Percentiles rank a stretch among this genome's conserved stretches.
These are phyloP conservation scores for Chinchilla lanigera DNA, from an alignment of 2,113 vertebrate genomes.

Conservation along the genomic window DNA sequence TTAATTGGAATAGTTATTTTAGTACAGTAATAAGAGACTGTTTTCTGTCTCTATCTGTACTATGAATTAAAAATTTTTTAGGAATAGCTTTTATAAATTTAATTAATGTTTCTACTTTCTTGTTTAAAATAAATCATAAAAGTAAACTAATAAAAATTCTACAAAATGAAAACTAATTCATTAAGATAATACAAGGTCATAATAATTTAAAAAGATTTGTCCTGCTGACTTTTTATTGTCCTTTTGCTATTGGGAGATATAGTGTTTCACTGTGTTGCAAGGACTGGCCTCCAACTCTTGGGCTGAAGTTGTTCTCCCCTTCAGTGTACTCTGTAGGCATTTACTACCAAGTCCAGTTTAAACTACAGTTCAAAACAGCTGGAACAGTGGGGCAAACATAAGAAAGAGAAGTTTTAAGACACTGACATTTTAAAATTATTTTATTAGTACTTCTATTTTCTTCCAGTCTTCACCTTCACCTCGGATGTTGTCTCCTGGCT, in stretches of 20 bases:
- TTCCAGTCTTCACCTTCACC: not conserved
- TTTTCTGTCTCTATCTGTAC: not conserved
- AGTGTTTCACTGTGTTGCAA: not conserved
- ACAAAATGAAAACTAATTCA: not conserved
- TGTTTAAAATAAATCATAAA: slow-evolving; percentile 35
- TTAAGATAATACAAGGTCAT: not conserved
- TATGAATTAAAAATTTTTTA: slow-evolving; percentile 45
- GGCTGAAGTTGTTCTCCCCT: not conserved
- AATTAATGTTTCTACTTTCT: not conserved
- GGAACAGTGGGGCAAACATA: not conserved
- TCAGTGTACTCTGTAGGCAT: too few relatives aligned
- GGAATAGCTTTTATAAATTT: not conserved
- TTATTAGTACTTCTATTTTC: not conserved
- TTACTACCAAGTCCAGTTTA: not conserved
- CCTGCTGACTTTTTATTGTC: not conserved
- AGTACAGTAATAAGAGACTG: not conserved
- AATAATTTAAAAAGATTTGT: not conserved
- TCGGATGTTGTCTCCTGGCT: not conserved
- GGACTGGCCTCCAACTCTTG: not conserved
- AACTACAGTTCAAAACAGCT: not conserved
- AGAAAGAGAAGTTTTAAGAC: not conserved
- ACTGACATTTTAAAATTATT: not conserved
- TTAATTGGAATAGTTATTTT: slow-evolving; percentile 44
- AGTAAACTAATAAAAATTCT: not conserved
- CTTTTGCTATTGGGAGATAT: not conserved